Conservation (phyloP, 2,888 invertebrate species). For the Rutpela maculata region DNA sequence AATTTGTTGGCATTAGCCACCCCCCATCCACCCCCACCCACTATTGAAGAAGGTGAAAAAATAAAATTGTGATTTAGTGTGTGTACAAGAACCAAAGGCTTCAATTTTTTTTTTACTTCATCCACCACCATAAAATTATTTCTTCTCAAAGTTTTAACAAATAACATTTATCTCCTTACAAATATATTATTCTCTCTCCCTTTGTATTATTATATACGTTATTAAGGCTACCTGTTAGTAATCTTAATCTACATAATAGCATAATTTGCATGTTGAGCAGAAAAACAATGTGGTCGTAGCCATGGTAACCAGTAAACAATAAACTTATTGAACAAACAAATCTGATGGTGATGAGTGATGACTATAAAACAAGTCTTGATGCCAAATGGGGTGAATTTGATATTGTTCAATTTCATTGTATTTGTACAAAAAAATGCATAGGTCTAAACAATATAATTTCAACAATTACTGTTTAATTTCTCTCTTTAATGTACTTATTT, state of each 20-base stretch:
- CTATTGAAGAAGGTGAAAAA: no score
- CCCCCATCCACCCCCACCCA: no score
- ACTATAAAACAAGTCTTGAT: background rate
- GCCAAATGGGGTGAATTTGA: conserved; percentile 17
- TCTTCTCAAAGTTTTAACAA: background rate
- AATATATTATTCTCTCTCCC: background rate
- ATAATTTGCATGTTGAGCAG: conserved; percentile 36
- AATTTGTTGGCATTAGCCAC: no score
- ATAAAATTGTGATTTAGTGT: no score
- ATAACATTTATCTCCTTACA: background rate
- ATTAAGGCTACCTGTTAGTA: conserved; percentile 20
- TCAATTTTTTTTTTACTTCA: no score
- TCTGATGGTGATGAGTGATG: conserved; percentile 29
- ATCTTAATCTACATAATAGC: conserved; percentile 14
- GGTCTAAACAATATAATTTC: no score
- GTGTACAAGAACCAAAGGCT: no score
- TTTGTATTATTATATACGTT: background rate
- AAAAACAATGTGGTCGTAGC: conserved; percentile 46
- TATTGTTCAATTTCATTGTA: background rate
- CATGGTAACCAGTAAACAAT: conserved; percentile 55
- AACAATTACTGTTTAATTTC: no score
- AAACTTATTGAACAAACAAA: conserved; percentile 59
- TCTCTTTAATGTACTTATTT: no score
- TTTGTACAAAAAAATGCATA: background rate
- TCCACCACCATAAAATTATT: no score